These are phyloP conservation scores for Dasypolia templi DNA, from an alignment of 2,888 invertebrate species.

Conservation along the genomic window DNA sequence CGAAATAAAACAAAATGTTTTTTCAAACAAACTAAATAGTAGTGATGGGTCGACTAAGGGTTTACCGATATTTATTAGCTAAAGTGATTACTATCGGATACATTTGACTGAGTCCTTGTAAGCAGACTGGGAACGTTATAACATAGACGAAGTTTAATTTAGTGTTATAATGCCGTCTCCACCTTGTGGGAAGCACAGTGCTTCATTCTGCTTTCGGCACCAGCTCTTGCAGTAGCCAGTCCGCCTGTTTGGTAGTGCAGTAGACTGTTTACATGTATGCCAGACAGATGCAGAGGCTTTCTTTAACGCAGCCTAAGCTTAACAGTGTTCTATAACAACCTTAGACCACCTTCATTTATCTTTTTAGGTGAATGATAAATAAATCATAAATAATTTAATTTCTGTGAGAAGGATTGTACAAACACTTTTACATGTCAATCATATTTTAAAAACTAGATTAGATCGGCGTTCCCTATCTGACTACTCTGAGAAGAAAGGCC, in stretches of 20 bases:
- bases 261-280: neutral
- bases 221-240: neutral
- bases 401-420: no score
- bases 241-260: neutral
- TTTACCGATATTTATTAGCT: neutral
- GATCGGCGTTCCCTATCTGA: no score
- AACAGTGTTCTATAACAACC: neutral
- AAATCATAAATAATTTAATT: no score
- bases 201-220: neutral
- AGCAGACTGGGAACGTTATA: neutral
- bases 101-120: neutral
- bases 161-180: no score
- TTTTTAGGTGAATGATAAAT: no score
- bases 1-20: no score
- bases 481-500: no score
- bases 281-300: neutral
- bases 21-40: neutral
- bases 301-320: neutral
- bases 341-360: neutral
- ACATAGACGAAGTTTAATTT: neutral
- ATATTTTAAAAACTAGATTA: no score
- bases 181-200: neutral
- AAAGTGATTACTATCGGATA: neutral
- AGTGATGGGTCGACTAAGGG: neutral
- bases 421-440: no score